phyloP scores from a whole-genome alignment of 2,113 vertebrate species.

The Edolisoma coerulescens region DNA sequence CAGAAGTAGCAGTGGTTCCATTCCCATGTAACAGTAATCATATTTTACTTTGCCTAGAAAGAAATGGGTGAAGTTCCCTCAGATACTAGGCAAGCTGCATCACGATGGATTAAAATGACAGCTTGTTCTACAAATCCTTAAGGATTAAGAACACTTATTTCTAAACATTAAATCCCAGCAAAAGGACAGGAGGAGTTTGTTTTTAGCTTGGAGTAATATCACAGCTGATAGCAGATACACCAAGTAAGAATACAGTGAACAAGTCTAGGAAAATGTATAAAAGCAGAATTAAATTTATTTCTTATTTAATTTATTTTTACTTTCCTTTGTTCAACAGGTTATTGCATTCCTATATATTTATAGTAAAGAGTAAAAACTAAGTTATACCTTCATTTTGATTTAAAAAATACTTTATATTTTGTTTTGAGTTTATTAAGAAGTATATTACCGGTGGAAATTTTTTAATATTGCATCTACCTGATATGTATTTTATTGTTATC shows the following conservation, averaged over 20 bases:
- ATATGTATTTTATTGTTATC: not conserved
- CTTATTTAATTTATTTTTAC: not conserved
- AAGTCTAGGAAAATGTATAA: not conserved
- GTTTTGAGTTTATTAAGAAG: not conserved
- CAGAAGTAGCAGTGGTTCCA: not conserved
- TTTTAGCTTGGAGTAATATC: not conserved
- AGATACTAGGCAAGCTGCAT: not conserved
- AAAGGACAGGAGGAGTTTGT: not conserved
- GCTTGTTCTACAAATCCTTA: slow-evolving; percentile 22
- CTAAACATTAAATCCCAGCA: not conserved
- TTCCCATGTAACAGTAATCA: not conserved
- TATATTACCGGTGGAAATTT: not conserved
- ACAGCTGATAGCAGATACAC: not conserved
- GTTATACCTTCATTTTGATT: not conserved
- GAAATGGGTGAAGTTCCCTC: not conserved
- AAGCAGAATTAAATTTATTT: not conserved
- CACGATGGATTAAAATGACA: slow-evolving; percentile 16
- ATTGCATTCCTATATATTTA: not conserved
- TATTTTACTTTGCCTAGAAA: not conserved
- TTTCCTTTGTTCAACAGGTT: not conserved
- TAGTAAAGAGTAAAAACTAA: not conserved
- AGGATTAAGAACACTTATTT: slow-evolving; percentile 11
- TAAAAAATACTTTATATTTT: not conserved
- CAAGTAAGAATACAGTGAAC: not conserved
- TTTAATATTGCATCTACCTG: not conserved